Base-by-base conservation (phyloP, 1,140 invertebrate genomes). In the Drosophila repleta region DNA sequence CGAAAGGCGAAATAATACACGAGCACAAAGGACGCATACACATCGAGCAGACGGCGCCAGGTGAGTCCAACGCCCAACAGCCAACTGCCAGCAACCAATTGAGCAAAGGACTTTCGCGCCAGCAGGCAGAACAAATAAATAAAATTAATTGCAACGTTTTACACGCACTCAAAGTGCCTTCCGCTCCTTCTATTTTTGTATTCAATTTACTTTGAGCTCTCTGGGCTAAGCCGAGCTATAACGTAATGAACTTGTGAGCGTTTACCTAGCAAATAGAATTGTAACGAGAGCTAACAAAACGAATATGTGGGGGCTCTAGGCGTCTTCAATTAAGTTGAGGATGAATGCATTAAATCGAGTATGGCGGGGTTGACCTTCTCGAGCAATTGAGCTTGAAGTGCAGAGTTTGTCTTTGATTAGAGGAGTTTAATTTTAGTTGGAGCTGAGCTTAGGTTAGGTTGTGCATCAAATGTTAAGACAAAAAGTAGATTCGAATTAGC, bases 11-110 rank as follows among this genome's bases (percentile, higher is more conserved):
- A 77, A 79, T 83, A 67, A 81, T 92, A 55, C 74, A 79, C 55
- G 88, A 92, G 43, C 73, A 76, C 51, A 90, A 90, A 79, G 92
- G 92, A 65, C 85, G 91, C 57, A 90, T 92, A 37, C 92, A 92
- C 77, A 83, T 92, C 60, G 92, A 92, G 65, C 78, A 91, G 64
- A 81, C 83, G 26, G 52, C 63, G 51, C 63, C 74, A 76, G 76
- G 72, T 80, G 62, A 71, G 77, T 71, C n/a, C 29, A n/a, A 29
- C 39, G n/a, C 39, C 43, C 41, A 49, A 63, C 57, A 39, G 26
- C 15, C 15, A 41, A 5, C 29, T 55, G n/a, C 24, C 24, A 29
- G 21, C 53, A 43, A 57, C 7, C 55, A 45, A 52, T 48, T 52
- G 41, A 41, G 26, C 55, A 17, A 60, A 37, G 29, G 39, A 56